Evolutionary conservation across 2,797 vertebrate genomes (phyloP), one percentile per base, ranked within the genome.

Genomic region (Macroramphosus scolopax): DNA sequence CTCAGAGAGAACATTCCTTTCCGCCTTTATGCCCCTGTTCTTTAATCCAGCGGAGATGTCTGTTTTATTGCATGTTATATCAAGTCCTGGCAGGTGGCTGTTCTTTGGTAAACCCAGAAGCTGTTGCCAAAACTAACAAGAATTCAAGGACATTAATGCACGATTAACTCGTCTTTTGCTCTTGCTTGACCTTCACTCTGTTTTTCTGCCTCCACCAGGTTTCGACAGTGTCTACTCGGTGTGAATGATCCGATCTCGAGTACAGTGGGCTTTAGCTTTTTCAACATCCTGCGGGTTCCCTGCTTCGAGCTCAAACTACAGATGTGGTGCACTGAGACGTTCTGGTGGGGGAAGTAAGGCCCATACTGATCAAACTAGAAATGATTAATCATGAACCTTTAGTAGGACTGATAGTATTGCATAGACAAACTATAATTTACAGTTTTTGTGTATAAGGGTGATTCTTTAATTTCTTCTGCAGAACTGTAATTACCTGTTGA

Each of bases 261-360:
- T 36, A 75, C 95, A 55, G 89, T 96, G 48, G 93, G 93, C 4
- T 68, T 89, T 82, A 92, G 90, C 49, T 97, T 92, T 80, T 97
- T 96, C 85, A 91, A 85, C 25, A 46, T 95, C 54, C 75, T 96
- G 54, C 86, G 80, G 49, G 47, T 89, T 12, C 92, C 92, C 1
- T 97, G 95, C 77, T 96, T 97, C 10, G 77, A 89, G 65, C 77
- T 96, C 65, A 80, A 87, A 42, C 77, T 83, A 14, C 80, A 65
- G 25, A 86, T 72, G 59, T 82, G 67, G n/a, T 96, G 96, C 13
- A 72, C 89, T 16, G 59, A 81, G 38, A 85, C 89, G 85, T 77
- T 87, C 80, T 94, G 92, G 93, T 92, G 91, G 91, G 91, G 92
- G 39, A 85, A 77, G 94, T 96, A 83, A 75, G 93, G n/a, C n/a